Percentiles rank a stretch among this genome's conserved stretches.
These are phyloP conservation scores for Lepidochrysops patricia DNA, from an alignment of 2,888 invertebrate species.

Conservation along the genomic window DNA sequence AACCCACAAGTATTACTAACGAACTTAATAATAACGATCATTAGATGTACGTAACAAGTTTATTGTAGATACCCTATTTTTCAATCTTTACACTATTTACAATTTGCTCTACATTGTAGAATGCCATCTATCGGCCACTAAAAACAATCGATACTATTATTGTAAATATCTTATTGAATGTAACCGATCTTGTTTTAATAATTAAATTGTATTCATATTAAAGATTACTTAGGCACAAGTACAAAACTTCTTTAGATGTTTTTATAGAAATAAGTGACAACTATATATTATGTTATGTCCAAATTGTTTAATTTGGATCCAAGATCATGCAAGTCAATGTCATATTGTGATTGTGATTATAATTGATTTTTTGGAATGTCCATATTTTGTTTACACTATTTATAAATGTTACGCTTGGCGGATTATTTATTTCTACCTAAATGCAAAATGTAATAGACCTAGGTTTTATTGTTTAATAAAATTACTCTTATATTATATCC, in stretches of 20 bases:
- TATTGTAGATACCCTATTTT: slow-evolving; percentile 10
- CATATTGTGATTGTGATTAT: not conserved
- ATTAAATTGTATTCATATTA: not conserved
- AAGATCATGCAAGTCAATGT: not conserved
- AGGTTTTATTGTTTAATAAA: slow-evolving; percentile 15
- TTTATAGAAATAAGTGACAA: not conserved
- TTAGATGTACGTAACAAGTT: slow-evolving; percentile 6
- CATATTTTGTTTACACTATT: not conserved
- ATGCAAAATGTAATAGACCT: not conserved
- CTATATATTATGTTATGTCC: not conserved
- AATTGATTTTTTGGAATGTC: not conserved
- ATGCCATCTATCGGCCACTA: slow-evolving; percentile 4
- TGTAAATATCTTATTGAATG: slow-evolving; percentile 12
- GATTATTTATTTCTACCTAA: slow-evolving; percentile 5
- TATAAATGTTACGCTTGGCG: slow-evolving; percentile 15
- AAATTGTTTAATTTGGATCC: slow-evolving; percentile 5
- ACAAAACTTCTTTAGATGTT: not conserved
- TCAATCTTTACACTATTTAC: slow-evolving; percentile 1
- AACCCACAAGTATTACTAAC: slow-evolving; percentile 15
- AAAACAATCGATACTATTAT: not conserved
- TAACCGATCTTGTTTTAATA: not conserved
- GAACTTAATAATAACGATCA: slow-evolving; percentile 8
- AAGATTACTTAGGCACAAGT: slow-evolving; percentile 1
- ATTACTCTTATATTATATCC: not conserved
- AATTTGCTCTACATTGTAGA: slow-evolving; percentile 4